Percentiles rank a stretch among this genome's conserved stretches.
Evolutionary conservation across 2,113 vertebrate genomes (phyloP).

Genomic region (Nestor notabilis): DNA sequence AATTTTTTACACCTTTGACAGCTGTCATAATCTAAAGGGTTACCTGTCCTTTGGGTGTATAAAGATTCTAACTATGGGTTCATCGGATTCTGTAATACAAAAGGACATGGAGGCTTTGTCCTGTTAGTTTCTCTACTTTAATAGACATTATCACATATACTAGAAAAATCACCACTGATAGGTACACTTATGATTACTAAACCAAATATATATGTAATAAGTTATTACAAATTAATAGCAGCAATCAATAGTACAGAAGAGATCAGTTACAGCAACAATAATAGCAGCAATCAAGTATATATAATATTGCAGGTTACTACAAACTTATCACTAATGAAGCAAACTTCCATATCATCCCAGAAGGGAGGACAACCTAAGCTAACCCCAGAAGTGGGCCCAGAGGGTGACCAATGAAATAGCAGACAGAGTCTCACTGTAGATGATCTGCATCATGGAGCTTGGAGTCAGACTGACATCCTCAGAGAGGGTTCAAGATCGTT

Average conservation of each 20-base stretch:
- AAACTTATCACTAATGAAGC: not conserved
- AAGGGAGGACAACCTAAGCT: not conserved
- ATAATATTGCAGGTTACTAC: not conserved
- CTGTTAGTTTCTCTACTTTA: not conserved
- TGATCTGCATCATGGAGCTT: fast-evolving
- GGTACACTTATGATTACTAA: not conserved
- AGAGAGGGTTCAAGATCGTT: not conserved
- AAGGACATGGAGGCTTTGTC: not conserved
- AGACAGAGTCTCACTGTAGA: not conserved
- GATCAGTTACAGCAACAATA: not conserved
- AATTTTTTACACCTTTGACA: not conserved
- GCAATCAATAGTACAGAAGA: too few relatives aligned
- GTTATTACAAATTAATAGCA: not conserved
- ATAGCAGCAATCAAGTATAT: not conserved
- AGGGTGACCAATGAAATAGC: not conserved
- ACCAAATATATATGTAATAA: not conserved
- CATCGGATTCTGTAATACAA: fast-evolving
- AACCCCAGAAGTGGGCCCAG: not conserved
- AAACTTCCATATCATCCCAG: not conserved
- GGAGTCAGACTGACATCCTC: not conserved
- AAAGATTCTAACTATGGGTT: fast-evolving
- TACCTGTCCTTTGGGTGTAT: not conserved
- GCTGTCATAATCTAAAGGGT: not conserved
- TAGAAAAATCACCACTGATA: not conserved
- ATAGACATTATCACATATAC: not conserved